Conservation (phyloP, 1,140 invertebrate genomes). For the Zaprionus tsacasi region DNA sequence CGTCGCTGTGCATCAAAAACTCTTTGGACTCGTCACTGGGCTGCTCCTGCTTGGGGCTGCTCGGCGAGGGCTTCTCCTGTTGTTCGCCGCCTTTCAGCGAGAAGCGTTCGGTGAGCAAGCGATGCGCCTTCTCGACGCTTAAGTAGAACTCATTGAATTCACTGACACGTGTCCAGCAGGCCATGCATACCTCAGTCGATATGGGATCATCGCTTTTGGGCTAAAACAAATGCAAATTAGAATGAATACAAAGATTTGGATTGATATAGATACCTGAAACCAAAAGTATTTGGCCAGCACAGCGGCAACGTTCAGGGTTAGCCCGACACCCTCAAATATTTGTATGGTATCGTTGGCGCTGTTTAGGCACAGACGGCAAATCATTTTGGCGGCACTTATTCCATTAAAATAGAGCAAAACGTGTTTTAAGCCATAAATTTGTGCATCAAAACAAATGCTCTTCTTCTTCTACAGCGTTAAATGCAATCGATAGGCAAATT, state of each 20-base stretch:
- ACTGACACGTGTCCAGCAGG: constrained; percentile 63
- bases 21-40: constrained; percentile 24
- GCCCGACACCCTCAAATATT: constrained; percentile 64
- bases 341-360: constrained; percentile 60
- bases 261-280: constrained; percentile 58
- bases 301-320: constrained; percentile 55
- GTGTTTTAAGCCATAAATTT: constrained; percentile 16
- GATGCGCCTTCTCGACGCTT: constrained; percentile 70
- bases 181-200: constrained; percentile 61
- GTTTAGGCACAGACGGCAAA: constrained; percentile 80
- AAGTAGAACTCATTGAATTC: constrained; percentile 68
- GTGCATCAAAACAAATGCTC: constrained; percentile 33
- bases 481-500: constrained; percentile 6
- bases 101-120: constrained; percentile 69
- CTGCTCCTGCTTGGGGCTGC: constrained; percentile 5
- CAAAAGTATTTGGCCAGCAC: constrained; percentile 70
- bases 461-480: constrained; percentile 15
- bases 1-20: background rate
- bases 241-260: background rate
- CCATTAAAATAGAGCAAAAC: constrained; percentile 35
- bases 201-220: constrained; percentile 76
- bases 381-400: constrained; percentile 58
- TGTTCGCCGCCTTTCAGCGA: constrained; percentile 49
- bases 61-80: constrained; percentile 14
- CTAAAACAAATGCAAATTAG: constrained; percentile 25